A percentile compares a stretch with the other conserved stretches of the same genome.
These are phyloP conservation scores for Zaprionus bogoriensis DNA, from an alignment of 2,888 invertebrate genomes.

Conservation along the genomic window DNA sequence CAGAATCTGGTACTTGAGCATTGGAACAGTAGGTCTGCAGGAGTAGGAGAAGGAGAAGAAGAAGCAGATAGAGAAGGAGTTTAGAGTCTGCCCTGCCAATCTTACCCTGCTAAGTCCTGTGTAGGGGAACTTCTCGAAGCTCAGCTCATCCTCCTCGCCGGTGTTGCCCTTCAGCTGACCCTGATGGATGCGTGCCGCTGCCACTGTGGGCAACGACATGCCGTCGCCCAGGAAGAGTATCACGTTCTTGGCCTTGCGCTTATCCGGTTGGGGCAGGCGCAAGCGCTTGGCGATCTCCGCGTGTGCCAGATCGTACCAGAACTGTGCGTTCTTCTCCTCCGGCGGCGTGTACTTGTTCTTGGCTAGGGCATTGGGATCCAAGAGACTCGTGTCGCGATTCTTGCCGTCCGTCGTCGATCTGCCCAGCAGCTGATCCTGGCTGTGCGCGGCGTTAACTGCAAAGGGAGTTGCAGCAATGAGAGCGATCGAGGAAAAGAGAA, in stretches of 20 bases:
- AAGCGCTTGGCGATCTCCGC: slow-evolving; percentile 53
- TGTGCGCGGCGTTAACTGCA: slow-evolving; percentile 42
- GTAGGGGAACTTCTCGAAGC: slow-evolving; percentile 86
- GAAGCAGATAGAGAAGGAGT: no score
- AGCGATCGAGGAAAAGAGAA: background rate
- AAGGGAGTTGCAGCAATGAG: background rate
- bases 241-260: slow-evolving; percentile 69
- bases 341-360: slow-evolving; percentile 52
- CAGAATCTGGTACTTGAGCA: slow-evolving; percentile 63
- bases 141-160: slow-evolving; percentile 86
- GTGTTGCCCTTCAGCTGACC: slow-evolving; percentile 85
- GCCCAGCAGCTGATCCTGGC: slow-evolving; percentile 53
- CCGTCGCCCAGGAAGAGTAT: slow-evolving; percentile 85
- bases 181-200: slow-evolving; percentile 86
- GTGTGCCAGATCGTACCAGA: slow-evolving; percentile 65
- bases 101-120: slow-evolving; percentile 86
- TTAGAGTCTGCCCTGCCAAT: no score
- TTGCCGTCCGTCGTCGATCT: background rate
- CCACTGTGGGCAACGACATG: slow-evolving; percentile 88
- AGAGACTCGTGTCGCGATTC: background rate
- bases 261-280: slow-evolving; percentile 51
- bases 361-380: slow-evolving; percentile 58
- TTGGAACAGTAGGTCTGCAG: slow-evolving; percentile 57
- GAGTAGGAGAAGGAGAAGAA: no score
- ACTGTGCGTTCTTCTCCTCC: slow-evolving; percentile 60